Evolutionary conservation across 2,113 vertebrate genomes (phyloP).

Genomic region (Varanus salvator): DNA sequence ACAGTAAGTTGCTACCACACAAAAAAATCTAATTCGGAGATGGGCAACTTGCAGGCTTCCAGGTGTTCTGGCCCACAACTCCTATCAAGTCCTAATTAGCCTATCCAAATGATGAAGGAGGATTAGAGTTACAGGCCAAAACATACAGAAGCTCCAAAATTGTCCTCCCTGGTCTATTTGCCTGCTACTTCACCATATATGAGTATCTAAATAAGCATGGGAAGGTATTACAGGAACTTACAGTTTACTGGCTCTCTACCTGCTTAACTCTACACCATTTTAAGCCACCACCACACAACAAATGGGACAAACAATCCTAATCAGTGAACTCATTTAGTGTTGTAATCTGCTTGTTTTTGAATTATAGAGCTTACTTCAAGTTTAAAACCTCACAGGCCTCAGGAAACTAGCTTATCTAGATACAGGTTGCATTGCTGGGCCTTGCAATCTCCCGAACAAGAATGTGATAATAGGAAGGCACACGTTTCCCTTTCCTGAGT

Average conservation of each 20-base stretch:
- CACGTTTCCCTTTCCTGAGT: fast-evolving
- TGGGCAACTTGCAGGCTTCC: no score
- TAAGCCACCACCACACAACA: neutral
- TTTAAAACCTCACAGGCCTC: neutral
- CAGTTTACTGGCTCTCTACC: neutral
- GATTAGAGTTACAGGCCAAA: no score
- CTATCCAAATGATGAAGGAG: no score
- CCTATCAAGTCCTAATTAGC: no score
- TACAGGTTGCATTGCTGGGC: neutral
- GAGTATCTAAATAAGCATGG: neutral
- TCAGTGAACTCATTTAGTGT: neutral
- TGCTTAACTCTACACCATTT: neutral
- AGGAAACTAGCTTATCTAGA: neutral
- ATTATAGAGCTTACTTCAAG: neutral
- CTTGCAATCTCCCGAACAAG: neutral
- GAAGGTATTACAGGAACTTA: neutral
- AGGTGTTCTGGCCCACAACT: no score
- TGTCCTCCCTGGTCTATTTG: no score
- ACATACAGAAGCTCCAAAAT: no score
- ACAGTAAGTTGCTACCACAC: neutral
- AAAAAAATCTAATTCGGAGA: no score
- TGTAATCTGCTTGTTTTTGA: neutral
- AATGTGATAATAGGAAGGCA: neutral
- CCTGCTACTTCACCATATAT: neutral
- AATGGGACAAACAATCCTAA: neutral